Evolutionary conservation across 2,797 vertebrate genomes (phyloP).

Genomic region (Darevskia mixta): DNA sequence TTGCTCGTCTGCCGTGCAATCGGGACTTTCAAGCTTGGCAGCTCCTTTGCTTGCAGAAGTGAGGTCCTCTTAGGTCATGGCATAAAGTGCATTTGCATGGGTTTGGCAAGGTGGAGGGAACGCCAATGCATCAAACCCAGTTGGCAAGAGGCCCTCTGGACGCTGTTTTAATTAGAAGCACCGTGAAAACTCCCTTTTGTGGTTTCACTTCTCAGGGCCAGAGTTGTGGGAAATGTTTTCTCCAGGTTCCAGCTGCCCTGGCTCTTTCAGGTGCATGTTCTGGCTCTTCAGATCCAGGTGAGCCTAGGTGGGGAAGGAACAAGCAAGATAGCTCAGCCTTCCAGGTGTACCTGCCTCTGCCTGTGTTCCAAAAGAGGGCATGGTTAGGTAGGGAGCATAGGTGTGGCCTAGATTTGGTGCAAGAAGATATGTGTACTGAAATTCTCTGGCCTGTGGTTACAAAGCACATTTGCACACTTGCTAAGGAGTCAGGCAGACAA

Average conservation of each 20-base stretch:
- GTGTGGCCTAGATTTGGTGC: not conserved
- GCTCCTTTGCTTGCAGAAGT: conserved; percentile 4
- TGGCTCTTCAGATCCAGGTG: not conserved
- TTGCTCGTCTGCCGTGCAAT: not conserved
- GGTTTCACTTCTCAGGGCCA: conserved; percentile 35
- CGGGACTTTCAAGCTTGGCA: not conserved
- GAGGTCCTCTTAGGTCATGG: conserved; percentile 11
- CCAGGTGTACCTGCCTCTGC: not conserved
- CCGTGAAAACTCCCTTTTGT: not conserved
- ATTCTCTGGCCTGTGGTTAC: not conserved
- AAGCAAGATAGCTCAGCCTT: rapidly evolving
- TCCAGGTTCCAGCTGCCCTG: not conserved
- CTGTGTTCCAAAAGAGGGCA: not conserved
- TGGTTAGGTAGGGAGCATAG: not conserved
- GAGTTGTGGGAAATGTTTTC: not conserved
- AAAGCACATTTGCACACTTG: not conserved
- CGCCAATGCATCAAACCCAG: not conserved
- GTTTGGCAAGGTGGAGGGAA: conserved; percentile 20
- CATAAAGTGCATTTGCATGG: not conserved
- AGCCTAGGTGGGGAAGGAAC: not conserved
- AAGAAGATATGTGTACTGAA: not conserved
- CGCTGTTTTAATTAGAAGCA: not conserved
- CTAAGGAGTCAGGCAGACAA: not conserved
- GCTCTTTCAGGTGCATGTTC: not conserved
- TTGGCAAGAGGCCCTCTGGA: not conserved